A percentile compares a stretch with the other conserved stretches of the same genome.
These are phyloP conservation scores for Teleiodes luculella DNA, from an alignment of 2,888 invertebrate species.

Conservation along the genomic window DNA sequence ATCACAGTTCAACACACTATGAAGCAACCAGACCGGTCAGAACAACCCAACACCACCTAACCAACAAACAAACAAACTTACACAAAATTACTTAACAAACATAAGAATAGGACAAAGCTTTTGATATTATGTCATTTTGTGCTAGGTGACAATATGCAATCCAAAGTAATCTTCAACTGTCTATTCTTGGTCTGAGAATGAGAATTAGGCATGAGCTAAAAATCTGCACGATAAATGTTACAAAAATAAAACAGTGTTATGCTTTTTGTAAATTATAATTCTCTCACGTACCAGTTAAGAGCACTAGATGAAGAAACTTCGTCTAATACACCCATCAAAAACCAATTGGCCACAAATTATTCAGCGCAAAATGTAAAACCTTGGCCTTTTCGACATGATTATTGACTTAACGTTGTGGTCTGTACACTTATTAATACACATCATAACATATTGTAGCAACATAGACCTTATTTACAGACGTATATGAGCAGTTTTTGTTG, in stretches of 20 bases:
- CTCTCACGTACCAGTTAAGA: slow-evolving; percentile 28
- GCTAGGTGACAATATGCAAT: background rate
- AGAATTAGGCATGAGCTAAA: background rate
- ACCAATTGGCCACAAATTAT: slow-evolving; percentile 63
- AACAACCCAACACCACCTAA: slow-evolving; percentile 19
- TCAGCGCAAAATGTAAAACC: slow-evolving; percentile 58
- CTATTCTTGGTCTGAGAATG: background rate
- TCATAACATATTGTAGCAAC: slow-evolving; percentile 26
- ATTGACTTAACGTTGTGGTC: slow-evolving; percentile 46
- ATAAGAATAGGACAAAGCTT: background rate
- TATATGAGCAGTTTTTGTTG: slow-evolving; percentile 38
- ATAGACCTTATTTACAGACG: slow-evolving; percentile 38
- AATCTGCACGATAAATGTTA: background rate
- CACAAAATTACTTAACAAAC: background rate
- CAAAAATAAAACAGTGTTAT: slow-evolving; percentile 4
- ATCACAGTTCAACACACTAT: slow-evolving; percentile 49
- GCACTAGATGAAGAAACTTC: slow-evolving; percentile 33
- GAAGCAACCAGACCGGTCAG: slow-evolving; percentile 55
- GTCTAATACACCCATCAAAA: slow-evolving; percentile 57
- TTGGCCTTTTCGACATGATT: slow-evolving; percentile 64
- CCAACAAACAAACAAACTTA: background rate
- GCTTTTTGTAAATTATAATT: slow-evolving; percentile 16
- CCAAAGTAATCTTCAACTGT: background rate
- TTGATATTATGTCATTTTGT: background rate
- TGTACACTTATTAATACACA: slow-evolving; percentile 50